Evolutionary conservation across 2,888 invertebrate species (phyloP), one percentile per base, ranked within the genome.

Genomic region (Euspilapteryx auroguttella): DNA sequence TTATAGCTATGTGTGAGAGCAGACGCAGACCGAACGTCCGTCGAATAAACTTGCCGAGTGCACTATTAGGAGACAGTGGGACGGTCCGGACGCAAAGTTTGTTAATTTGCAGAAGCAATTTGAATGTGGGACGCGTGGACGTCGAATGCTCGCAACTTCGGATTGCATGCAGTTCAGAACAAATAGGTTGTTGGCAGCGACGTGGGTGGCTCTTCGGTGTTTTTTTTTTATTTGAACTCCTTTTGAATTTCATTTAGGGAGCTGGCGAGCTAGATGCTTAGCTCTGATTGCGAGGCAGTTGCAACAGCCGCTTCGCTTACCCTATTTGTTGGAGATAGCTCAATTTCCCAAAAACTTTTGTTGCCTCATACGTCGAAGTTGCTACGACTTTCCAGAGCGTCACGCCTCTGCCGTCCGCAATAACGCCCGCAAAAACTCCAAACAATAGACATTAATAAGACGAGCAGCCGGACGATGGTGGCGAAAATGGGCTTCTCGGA

Each of bases 361-460:
- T n/a, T n/a, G n/a, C n/a, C n/a, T n/a, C n/a, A n/a, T n/a, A n/a
- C n/a, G n/a, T n/a, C n/a, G n/a, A n/a, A n/a, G n/a, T n/a, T n/a
- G n/a, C n/a, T n/a, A n/a, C n/a, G n/a, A n/a, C n/a, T n/a, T n/a
- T n/a, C n/a, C n/a, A n/a, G n/a, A n/a, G n/a, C n/a, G n/a, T n/a
- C n/a, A n/a, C 9, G 22, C 22, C 25, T 15, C 15, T 21, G 25
- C 14, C 25, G 24, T 36, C 54, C 55, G 30, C 56, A 64, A 69
- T 66, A 69, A 62, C 59, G 32, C 20, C 17, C 21, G 56, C 58
- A 63, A 56, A 55, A 68, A 68, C 62, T 66, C 57, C 57, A 59
- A 73, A 75, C 71, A 71, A 73, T 65, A 66, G 58, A 64, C 71
- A 69, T 73, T 75, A 75, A 71, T 69, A 71, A 69, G 68, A 53